Base-by-base conservation (phyloP, 2,113 vertebrate species). In the Abramis brama region DNA sequence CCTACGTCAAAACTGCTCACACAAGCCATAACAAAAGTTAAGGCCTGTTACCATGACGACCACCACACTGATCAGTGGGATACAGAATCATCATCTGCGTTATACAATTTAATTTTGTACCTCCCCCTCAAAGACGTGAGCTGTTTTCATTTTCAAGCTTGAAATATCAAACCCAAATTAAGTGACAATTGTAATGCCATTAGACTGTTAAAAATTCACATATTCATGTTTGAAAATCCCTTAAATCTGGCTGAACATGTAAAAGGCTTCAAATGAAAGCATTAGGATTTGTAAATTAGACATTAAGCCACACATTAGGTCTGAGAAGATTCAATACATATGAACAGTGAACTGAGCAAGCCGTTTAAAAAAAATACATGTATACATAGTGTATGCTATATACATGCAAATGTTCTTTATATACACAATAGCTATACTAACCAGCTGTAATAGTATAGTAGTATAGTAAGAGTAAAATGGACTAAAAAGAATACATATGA, bases 11-110 rank as follows among this genome's bases (percentile, higher is more conserved):
- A 85, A 87, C 89, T 52, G 60, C 90, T 88, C 85, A 86, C 89
- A 86, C 91, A 92, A 86, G 85, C 93, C 93, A 95, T 94, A 91
- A 94, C 93, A 95, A 94, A 93, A 93, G 91, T 92, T 94, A 85
- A 73, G 87, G 91, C 84, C 71, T 79, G 94, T 94, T 93, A 91
- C 94, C 91, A 94, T 94, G 93, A 91, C 93, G 93, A 95, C 95
- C 87, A 84, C 86, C 90, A 91, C 91, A 90, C 89, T 89, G 90
- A 92, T 92, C 86, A 89, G 86, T 78, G 76, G 86, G 89, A 93
- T 90, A 88, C 83, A 52, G 21, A 30, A 66, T 23, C 19, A 36
- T 80, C 86, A 23, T 57, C 43, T 47, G 57, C 19, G 82, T 59
- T 59, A 36, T 50, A 50, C 66, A 30, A 80, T 83, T 79, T 23